Evolutionary conservation across 2,113 vertebrate species (phyloP).

Genomic region (Xiphorhynchus elegans): DNA sequence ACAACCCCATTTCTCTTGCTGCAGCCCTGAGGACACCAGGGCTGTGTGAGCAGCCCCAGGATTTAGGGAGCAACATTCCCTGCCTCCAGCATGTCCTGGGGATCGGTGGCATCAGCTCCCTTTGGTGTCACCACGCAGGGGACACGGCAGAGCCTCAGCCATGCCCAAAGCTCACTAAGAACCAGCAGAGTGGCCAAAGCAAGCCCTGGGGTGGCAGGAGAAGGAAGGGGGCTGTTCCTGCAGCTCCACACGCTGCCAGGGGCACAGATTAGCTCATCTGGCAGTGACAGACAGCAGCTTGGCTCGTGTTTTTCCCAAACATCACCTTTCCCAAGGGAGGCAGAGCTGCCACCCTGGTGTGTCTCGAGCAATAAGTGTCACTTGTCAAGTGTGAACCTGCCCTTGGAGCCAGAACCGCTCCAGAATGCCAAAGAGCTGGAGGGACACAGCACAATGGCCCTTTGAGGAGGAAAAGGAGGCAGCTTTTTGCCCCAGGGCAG

Average conservation of each 20-base stretch:
- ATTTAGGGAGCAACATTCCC: neutral
- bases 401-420: neutral
- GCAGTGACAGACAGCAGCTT: conserved; percentile 4
- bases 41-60: neutral
- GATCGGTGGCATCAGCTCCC: neutral
- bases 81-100: neutral
- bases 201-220: neutral
- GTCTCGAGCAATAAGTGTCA: neutral
- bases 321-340: conserved; percentile 21
- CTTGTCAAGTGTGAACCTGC: neutral
- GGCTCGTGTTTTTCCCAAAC: conserved; percentile 1
- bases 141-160: neutral
- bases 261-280: conserved; percentile 44
- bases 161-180: neutral
- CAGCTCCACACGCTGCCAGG: neutral
- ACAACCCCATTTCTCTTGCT: too few relatives aligned
- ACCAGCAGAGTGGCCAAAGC: neutral
- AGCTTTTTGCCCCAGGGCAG: conserved; percentile 16
- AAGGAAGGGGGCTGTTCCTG: neutral
- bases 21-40: neutral
- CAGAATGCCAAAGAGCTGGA: conserved; percentile 28
- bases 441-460: conserved; percentile 28
- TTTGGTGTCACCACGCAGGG: neutral
- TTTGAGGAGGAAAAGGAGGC: neutral
- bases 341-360: neutral